Base-by-base conservation (phyloP, 2,797 vertebrate species). In the Xerus rutilus region DNA sequence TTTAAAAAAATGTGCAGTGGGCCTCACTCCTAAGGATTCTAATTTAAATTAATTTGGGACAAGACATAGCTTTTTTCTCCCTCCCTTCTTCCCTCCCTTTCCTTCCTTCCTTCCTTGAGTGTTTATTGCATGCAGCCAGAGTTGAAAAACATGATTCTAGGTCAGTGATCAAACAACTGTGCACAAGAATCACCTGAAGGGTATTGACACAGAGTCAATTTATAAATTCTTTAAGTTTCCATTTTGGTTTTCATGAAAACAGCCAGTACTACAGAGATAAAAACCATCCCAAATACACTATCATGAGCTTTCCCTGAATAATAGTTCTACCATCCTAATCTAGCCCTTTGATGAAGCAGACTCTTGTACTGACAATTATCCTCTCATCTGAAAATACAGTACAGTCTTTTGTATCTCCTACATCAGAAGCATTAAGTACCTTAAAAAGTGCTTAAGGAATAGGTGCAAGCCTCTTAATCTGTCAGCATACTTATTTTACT, bases 31-130 rank as follows among this genome's bases (percentile, higher is more conserved):
- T 84, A 35, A 30, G 89, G 9, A 90, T 65, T 81, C 13, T 86
- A 35, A 67, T 92, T 90, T 65, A 92, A 93, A 52, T 84, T 89
- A 25, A 11, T 65, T 93, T 84, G 52, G 21, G 12, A 84, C 23
- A 84, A 35, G 57, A 5, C 32, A 76, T 64, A 39, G 35, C 30
- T 54, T 76, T 15, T 3, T 74, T n/a, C n/a, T n/a, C n/a, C n/a
- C n/a, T n/a, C n/a, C n/a, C n/a, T 79, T 82, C 39, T 30, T 62
- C 84, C 10, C 10, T 67, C 17, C 17, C 15, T 7, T 82, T 35
- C 74, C 49, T 89, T 73, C 65, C n/a, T 4, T 54, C 30, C 23
- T 91, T 94, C 7, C 39, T 39, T 45, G 23, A 21, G 25, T 86
- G 52, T 86, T 89, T 84, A 14, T 77, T 87, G 62, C 70, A 11